Evolutionary conservation across 92 coral and sea anemone species (phyloP).

Genomic region (Porites rus): DNA sequence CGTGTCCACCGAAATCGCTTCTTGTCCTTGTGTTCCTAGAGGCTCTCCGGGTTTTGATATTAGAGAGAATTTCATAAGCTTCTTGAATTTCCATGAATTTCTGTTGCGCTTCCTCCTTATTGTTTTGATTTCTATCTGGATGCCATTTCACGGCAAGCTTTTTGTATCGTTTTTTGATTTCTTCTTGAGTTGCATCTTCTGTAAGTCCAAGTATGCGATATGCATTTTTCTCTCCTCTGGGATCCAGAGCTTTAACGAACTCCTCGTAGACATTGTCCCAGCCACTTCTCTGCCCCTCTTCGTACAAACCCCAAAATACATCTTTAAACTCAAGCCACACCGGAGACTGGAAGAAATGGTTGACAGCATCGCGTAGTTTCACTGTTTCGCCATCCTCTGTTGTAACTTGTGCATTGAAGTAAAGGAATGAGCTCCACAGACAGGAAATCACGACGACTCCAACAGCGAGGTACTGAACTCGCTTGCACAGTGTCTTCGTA

Average conservation of each 20-base stretch:
- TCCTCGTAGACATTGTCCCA: constrained; percentile 99
- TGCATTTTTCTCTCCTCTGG: constrained; percentile 99
- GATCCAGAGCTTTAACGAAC: constrained; percentile 95
- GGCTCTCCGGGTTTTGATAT: constrained; percentile 81
- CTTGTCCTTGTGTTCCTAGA: constrained; percentile 78
- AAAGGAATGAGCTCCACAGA: constrained; percentile 95
- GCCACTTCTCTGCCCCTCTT: constrained; percentile 93
- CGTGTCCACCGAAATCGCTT: constrained; percentile 64
- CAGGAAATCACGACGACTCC: constrained; percentile 81
- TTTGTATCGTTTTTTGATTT: constrained; percentile 90
- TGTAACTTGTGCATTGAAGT: constrained; percentile 92
- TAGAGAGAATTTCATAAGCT: constrained; percentile 94
- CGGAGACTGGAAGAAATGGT: constrained; percentile 98
- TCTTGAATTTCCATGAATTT: constrained; percentile 96
- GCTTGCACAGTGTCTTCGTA: constrained; percentile 79
- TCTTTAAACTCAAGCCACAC: constrained; percentile 96
- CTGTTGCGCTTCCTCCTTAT: constrained; percentile 87
- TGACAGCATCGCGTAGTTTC: constrained; percentile 91
- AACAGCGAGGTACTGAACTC: constrained; percentile 76
- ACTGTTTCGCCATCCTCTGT: constrained; percentile 99
- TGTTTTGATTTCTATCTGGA: constrained; percentile 83
- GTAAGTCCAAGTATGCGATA: constrained; percentile 87
- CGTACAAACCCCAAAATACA: constrained; percentile 86
- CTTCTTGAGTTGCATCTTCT: constrained; percentile 86
- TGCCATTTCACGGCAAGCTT: constrained; percentile 96